Conservation (phyloP, 2,888 invertebrate species). For the Dryobotodes eremita region DNA sequence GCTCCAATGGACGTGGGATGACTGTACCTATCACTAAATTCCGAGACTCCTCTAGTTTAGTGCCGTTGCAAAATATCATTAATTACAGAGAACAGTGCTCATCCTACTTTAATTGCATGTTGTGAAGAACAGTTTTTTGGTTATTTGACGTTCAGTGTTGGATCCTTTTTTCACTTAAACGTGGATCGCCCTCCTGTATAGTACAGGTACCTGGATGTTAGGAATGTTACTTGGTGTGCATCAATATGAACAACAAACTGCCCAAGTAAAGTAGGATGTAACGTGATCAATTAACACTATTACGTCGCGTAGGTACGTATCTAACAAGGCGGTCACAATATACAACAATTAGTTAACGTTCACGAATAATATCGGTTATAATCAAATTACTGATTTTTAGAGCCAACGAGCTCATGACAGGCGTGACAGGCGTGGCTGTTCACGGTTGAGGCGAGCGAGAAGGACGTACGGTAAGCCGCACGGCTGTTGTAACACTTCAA, state of each 20-base stretch:
- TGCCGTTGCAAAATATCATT: slow-evolving; percentile 62
- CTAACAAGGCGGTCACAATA: slow-evolving; percentile 43
- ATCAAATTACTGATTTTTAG: neutral
- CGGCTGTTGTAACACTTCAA: neutral
- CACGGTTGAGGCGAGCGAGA: neutral
- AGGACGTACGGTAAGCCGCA: neutral
- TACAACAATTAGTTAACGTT: slow-evolving; percentile 53
- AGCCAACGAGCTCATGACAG: neutral
- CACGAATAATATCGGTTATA: slow-evolving; percentile 14
- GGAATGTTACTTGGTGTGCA: neutral
- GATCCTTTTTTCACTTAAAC: neutral
- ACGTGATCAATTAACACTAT: slow-evolving; percentile 19
- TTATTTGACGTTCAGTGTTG: neutral
- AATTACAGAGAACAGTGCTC: slow-evolving; percentile 31
- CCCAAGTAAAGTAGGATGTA: slow-evolving; percentile 36
- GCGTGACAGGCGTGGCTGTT: neutral
- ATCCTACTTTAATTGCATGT: slow-evolving; percentile 21
- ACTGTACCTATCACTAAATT: slow-evolving; percentile 27
- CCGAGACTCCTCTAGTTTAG: slow-evolving; percentile 38
- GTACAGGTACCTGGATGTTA: neutral
- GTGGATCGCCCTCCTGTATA: no score
- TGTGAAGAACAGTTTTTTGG: neutral
- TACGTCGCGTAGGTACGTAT: slow-evolving; percentile 18
- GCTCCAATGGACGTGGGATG: neutral
- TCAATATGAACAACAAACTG: neutral